Conservation (phyloP, 2,113 vertebrate species). For the Nannospalax galili region DNA sequence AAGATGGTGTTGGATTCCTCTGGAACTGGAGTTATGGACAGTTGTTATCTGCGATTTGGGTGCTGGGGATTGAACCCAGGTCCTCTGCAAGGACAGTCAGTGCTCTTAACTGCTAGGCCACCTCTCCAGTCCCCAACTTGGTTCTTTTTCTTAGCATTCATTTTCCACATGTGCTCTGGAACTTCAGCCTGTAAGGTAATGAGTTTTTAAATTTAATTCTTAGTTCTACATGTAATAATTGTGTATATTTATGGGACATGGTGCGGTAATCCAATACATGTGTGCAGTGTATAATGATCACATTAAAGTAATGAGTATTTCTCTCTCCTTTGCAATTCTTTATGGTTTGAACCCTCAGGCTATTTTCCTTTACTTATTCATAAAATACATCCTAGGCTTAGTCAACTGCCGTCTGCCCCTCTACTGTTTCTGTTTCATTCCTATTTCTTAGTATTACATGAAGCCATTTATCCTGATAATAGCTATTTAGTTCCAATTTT, state of each 20-base stretch:
- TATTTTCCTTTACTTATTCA: neutral
- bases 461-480: neutral
- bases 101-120: no score
- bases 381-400: neutral
- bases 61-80: no score
- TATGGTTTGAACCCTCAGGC: neutral
- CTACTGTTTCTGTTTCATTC: neutral
- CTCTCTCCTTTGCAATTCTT: neutral
- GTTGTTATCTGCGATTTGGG: no score
- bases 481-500: neutral
- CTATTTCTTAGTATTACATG: neutral
- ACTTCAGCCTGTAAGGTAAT: neutral
- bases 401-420: no score
- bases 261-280: neutral
- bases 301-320: neutral
- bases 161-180: neutral
- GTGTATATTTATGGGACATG: neutral
- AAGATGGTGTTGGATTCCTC: no score
- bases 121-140: no score
- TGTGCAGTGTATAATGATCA: neutral
- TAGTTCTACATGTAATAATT: neutral
- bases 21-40: no score
- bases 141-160: neutral
- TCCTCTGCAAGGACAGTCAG: no score
- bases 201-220: neutral